phyloP scores from a whole-genome alignment of 2,797 vertebrate species.

The Brachyrhaphis roseni region DNA sequence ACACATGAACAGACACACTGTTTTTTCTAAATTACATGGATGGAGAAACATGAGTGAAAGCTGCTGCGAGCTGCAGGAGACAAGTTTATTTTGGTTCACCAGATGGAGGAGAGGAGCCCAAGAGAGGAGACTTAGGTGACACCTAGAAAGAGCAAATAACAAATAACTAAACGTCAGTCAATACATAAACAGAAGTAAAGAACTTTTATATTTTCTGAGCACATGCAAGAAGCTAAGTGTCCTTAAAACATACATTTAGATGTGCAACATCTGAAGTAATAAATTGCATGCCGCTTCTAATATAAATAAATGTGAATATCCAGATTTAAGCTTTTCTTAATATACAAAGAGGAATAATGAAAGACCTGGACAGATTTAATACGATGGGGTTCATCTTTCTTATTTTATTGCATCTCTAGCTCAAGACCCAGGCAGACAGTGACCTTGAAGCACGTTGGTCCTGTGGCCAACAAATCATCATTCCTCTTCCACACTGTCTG shows the following conservation, averaged over 20 bases:
- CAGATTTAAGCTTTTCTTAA: neutral
- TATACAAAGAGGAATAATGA: neutral
- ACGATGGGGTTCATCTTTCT: neutral
- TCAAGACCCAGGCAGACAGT: neutral
- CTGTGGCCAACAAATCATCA: neutral
- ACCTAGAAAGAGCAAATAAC: conserved; percentile 65
- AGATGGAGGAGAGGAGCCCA: conserved; percentile 79
- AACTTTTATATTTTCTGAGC: neutral
- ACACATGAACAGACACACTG: conserved; percentile 26
- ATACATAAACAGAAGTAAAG: neutral
- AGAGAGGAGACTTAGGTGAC: conserved; percentile 80
- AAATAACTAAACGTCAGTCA: neutral
- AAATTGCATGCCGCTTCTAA: neutral
- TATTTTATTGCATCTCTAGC: neutral
- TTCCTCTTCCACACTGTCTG: neutral
- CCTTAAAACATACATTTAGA: neutral
- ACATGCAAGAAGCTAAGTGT: neutral
- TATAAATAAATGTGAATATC: neutral
- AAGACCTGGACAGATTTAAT: neutral
- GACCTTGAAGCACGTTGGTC: no score
- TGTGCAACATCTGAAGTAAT: neutral
- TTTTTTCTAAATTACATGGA: conserved; percentile 43
- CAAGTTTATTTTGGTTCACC: conserved; percentile 73
- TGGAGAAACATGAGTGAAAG: conserved; percentile 36
- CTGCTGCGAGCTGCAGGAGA: conserved; percentile 16